Conservation (phyloP, 1,140 invertebrate species). For the Ceratosolen fusciceps region DNA sequence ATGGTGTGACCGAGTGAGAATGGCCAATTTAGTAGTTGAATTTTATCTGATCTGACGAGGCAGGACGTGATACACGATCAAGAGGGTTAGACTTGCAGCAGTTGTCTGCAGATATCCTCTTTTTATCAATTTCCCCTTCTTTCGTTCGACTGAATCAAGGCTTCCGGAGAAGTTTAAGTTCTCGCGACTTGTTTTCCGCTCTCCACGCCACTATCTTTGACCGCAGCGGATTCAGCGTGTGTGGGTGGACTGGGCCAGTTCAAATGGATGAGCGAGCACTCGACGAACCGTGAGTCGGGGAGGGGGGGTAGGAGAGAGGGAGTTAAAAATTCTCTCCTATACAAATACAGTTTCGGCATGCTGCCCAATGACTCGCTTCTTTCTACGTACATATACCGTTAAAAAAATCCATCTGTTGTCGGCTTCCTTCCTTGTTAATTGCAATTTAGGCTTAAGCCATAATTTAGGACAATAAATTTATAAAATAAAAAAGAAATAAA, state of each 20-base stretch:
- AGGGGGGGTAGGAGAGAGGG: too few species aligned
- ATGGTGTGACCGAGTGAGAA: too few species aligned
- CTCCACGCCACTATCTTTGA: slow-evolving; percentile 12
- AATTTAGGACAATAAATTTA: too few species aligned
- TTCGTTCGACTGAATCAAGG: slow-evolving; percentile 8
- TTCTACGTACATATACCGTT: not conserved
- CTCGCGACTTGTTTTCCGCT: not conserved
- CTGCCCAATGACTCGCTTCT: not conserved
- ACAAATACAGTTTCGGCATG: not conserved
- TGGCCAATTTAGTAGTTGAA: not conserved
- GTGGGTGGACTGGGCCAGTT: not conserved
- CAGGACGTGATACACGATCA: not conserved
- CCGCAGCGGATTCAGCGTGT: slow-evolving; percentile 26
- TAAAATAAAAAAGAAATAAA: too few species aligned
- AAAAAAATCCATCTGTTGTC: not conserved
- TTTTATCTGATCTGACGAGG: not conserved
- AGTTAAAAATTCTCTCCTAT: not conserved
- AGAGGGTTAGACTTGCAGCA: not conserved
- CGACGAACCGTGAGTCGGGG: slow-evolving; percentile 20
- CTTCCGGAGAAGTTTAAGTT: not conserved
- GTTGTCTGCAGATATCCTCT: not conserved
- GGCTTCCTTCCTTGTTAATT: too few species aligned
- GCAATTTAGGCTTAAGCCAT: too few species aligned
- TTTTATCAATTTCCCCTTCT: not conserved
- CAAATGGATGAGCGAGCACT: slow-evolving; percentile 9